A percentile compares a stretch with the other conserved stretches of the same genome.
These are phyloP conservation scores for Illadopsis cleaveri DNA, from an alignment of 2,113 vertebrate genomes.

Conservation along the genomic window DNA sequence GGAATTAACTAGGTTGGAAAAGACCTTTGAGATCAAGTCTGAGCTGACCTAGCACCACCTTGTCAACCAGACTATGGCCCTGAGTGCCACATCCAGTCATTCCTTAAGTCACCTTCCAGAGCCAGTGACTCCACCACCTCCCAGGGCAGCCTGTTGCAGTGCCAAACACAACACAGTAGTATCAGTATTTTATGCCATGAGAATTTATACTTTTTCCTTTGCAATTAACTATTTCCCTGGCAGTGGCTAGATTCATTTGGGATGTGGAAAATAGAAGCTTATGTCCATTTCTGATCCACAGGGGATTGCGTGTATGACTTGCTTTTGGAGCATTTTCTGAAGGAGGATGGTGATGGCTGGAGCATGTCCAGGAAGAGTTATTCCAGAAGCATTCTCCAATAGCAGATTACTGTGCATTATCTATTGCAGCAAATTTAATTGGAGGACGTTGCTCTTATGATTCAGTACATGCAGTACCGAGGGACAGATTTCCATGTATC, in stretches of 20 bases:
- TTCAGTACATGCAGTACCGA: background rate
- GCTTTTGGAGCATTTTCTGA: background rate
- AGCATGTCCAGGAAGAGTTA: background rate
- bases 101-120: background rate
- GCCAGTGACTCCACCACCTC: background rate
- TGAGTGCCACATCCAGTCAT: background rate
- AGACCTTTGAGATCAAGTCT: fast-evolving
- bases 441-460: background rate
- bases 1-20: background rate
- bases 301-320: background rate
- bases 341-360: background rate
- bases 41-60: background rate
- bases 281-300: background rate
- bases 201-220: background rate
- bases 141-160: background rate
- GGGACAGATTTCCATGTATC: background rate
- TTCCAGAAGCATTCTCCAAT: background rate
- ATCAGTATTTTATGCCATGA: background rate
- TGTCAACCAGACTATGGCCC: background rate
- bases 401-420: background rate
- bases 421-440: background rate
- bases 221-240: background rate
- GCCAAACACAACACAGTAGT: background rate
- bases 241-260: background rate
- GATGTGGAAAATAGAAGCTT: background rate